Base-by-base conservation (phyloP, 2,113 vertebrate genomes). In the Chaetodon auriga region DNA sequence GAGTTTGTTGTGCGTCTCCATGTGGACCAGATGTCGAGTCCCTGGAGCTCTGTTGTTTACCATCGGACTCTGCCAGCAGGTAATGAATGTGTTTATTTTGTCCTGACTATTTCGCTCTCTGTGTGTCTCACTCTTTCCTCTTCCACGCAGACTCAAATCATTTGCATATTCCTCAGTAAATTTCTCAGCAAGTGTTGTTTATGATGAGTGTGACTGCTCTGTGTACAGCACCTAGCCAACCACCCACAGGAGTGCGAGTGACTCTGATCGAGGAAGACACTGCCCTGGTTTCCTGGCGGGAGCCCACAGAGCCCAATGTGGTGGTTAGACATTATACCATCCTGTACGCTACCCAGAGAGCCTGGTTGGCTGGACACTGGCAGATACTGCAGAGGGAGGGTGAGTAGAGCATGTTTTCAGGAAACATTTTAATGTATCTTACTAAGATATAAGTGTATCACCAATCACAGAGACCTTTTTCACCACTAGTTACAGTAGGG, bases 1-100 rank as follows among this genome's bases (percentile, higher is more conserved):
- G 98, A 99, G 90, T 98, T 99, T 95, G 96, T 97, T 13, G 97
- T 99, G 43, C 96, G 98, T 73, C 88, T 99, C 68, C 97, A 99
- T 0, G 96, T 97, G 90, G 98, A 97, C 80, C 96, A 97, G 87
- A 96, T 97, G 76, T 97, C 97, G 12, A 99, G 98, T 75, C 96
- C 97, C 23, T 99, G 98, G 98, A 99, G 98, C 69, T 95, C 96
- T 0, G 95, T 97, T 5, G 95, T 98, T 78, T 97, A 97, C 89
- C 96, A 97, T 63, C 94, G 93, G 6, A 99, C 98, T 0, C 95
- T 95, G 7, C 96, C 97, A n/a, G 97, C 99, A 97, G 97, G 98
- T 99, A 94, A 94, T 61, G 70, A 45, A 66, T 18, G 48, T 30
- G 3, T 30, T 30, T 2, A 53, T 60, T 78, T 81, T 36, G 0